These are phyloP conservation scores for Rotaria socialis DNA, from an alignment of 2,888 invertebrate species.

Conservation along the genomic window DNA sequence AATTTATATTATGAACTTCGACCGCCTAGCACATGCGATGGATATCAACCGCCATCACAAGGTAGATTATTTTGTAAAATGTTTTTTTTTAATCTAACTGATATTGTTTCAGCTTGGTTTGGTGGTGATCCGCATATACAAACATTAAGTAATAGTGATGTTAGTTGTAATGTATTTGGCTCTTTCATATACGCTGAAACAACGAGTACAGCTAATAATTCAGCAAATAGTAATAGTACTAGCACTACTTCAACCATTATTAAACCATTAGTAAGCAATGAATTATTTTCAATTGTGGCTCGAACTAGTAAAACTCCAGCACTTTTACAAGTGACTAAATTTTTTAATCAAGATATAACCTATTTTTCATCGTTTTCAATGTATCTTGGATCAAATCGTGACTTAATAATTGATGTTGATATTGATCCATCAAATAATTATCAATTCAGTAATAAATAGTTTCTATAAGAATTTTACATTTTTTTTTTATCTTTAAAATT, in stretches of 20 bases:
- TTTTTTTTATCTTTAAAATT: not conserved
- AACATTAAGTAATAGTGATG: not conserved
- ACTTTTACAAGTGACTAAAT: not conserved
- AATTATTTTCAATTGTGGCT: conserved; percentile 28
- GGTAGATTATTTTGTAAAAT: not conserved
- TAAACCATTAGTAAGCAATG: not conserved
- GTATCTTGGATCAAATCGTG: not conserved
- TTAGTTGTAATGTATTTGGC: not conserved
- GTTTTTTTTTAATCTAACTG: not conserved
- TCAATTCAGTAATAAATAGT: not conserved
- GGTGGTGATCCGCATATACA: conserved; percentile 20
- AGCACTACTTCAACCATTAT: not conserved
- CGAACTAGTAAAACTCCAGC: not conserved
- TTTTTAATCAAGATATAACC: not conserved
- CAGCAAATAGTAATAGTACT: not conserved
- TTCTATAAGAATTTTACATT: not conserved
- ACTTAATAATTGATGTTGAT: not conserved
- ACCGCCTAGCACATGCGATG: not conserved
- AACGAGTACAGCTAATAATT: not conserved
- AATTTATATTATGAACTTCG: conserved; percentile 19
- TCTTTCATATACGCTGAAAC: conserved; percentile 1
- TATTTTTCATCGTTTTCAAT: not conserved
- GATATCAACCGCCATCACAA: not conserved
- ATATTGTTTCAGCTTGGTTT: not conserved
- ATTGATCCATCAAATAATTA: not conserved